Base-by-base conservation (phyloP, 2,797 vertebrate genomes). In the Jordanella pulchra region DNA sequence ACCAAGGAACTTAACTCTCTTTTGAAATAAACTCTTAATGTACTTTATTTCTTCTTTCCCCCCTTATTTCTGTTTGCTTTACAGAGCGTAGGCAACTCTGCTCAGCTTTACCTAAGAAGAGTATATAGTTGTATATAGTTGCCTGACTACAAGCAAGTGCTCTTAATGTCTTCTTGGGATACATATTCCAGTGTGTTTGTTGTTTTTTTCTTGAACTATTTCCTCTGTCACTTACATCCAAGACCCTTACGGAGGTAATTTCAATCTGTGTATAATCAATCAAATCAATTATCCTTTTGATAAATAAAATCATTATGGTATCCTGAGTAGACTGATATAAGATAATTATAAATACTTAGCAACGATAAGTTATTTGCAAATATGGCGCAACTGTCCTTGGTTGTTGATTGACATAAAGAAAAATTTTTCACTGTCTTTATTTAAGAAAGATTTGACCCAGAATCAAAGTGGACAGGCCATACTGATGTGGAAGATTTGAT, bases 251-350 rank as follows among this genome's bases (percentile, higher is more conserved):
- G 23, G 45, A 4, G 53, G 45, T 72, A 76, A 65, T 73, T 15
- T 18, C 15, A 55, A 47, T 61, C 54, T 70, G 66, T 55, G 32
- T 42, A 27, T 32, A 30, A 48, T 17, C 50, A 69, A 39, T 61
- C 27, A 79, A 75, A 84, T 73, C 28, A 72, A 55, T 70, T 67
- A 76, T 69, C 77, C 63, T 66, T 82, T 81, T 77, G 65, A 65
- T 54, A 60, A 70, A 44, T 78, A 55, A 83, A 84, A 77, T 76
- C 73, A 81, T 60, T 63, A 10, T 3, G 48, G 11, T 71, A 60
- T 70, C 67, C 63, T 27, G 58, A 81, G 61, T 32, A 67, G 45
- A 61, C 17, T 28, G 32, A 65, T 58, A 60, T 7, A 66, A 14
- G 27, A 50, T n/a, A 67, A 55, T 14, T 32, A 10, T 72, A 28